Percentiles rank a stretch among this genome's conserved stretches.
These are phyloP conservation scores for Sternotherus odoratus DNA, from an alignment of 2,797 vertebrate species.

Conservation along the genomic window DNA sequence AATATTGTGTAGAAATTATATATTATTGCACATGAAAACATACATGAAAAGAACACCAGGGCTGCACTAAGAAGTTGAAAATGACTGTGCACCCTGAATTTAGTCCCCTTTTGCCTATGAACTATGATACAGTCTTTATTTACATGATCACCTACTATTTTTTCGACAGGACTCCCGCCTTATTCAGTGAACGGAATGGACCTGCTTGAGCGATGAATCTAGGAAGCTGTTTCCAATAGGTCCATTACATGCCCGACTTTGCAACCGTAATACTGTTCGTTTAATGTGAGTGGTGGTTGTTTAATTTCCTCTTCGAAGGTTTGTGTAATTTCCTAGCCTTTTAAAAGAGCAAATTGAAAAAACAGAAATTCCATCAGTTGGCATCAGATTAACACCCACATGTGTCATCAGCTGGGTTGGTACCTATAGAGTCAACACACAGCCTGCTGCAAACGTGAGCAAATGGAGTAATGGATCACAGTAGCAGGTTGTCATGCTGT, in stretches of 20 bases:
- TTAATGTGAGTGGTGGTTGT: neutral
- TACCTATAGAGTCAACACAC: neutral
- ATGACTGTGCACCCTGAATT: neutral
- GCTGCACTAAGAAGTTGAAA: neutral
- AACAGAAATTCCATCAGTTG: neutral
- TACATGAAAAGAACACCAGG: neutral
- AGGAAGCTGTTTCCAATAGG: neutral
- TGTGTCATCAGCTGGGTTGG: neutral
- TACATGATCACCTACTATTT: neutral
- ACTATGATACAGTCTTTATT: neutral
- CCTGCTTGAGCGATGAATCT: conserved; percentile 17
- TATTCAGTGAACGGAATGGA: neutral
- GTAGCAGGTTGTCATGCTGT: neutral
- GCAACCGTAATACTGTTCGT: neutral
- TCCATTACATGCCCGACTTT: neutral
- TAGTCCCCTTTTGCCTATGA: neutral
- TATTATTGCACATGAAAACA: neutral
- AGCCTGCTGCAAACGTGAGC: neutral
- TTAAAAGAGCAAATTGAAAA: conserved; percentile 6
- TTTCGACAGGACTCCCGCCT: neutral
- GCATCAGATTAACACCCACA: neutral
- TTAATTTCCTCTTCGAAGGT: neutral
- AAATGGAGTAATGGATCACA: fast-evolving
- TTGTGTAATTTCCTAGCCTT: neutral
- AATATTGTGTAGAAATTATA: neutral